Evolutionary conservation across 2,888 invertebrate species (phyloP), one percentile per base, ranked within the genome.

Genomic region (Melipona bicolor): DNA sequence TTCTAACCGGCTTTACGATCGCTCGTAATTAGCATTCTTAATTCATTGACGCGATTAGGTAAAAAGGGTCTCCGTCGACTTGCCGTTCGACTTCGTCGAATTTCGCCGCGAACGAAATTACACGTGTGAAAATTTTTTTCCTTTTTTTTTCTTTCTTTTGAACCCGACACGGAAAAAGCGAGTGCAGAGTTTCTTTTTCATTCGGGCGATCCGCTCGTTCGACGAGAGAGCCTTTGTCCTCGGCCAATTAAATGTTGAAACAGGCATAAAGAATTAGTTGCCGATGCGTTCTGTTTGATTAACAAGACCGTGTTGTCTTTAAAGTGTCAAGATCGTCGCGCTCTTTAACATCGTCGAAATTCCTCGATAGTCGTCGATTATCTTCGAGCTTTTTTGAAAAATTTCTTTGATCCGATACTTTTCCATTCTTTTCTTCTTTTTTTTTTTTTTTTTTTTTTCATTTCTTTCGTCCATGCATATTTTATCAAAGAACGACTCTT

Each of bases 21-120:
- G n/a, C 43, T 13, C 4, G 81, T 65, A 70, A 84, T 84, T 84
- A 82, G 54, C 73, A 70, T 77, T 82, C 77, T 79, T 52, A 75
- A 75, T 78, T 83, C 64, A 83, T 74, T 59, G 70, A 49, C 62
- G 54, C 67, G 32, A 72, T 78, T 67, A 73, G 69, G 70, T 68
- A 71, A 72, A 79, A 49, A 79, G n/a, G n/a, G 54, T 56, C 6
- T n/a, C 15, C 2, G 4, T 0, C 49, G 27, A 17, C 15, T 21
- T 6, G 17, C n/a, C n/a, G n/a, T n/a, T n/a, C n/a, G n/a, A n/a
- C 50, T 65, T 64, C 52, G 11, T 54, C 32, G 36, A 43, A 68
- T 68, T 50, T 68, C 15, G 27, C 59, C 24, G 5, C 2, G 32
- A 3, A 6, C 15, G 15, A 52, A 52, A 4, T 4, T 43, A 43